These are phyloP conservation scores for Hemicordylus capensis DNA, from an alignment of 2,113 vertebrate species.

Conservation along the genomic window DNA sequence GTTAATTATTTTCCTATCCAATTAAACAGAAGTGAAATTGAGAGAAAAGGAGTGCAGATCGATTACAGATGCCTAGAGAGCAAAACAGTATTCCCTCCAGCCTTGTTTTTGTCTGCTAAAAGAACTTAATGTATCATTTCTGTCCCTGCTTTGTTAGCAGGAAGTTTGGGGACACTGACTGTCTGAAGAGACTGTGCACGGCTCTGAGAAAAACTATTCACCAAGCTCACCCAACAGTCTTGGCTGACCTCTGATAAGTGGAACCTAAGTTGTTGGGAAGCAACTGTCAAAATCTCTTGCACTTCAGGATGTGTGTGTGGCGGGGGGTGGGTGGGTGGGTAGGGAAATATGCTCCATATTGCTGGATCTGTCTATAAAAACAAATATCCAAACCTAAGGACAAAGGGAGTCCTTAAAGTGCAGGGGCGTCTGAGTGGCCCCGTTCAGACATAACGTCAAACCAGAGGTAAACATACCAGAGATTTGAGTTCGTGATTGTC, in stretches of 20 bases:
- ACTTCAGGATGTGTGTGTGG: neutral
- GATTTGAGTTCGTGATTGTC: too few species aligned
- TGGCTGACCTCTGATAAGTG: neutral
- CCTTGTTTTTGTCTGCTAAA: neutral
- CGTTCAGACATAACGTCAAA: too few species aligned
- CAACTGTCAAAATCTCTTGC: neutral
- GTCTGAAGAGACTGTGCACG: neutral
- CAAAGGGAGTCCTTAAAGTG: neutral
- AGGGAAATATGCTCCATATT: neutral
- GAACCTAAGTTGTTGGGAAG: too few species aligned
- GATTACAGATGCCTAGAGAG: constrained; percentile 13
- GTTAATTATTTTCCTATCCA: constrained; percentile 63
- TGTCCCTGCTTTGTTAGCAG: neutral
- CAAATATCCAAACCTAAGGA: neutral
- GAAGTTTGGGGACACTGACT: neutral
- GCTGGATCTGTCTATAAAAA: neutral
- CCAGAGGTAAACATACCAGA: too few species aligned
- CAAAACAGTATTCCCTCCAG: neutral
- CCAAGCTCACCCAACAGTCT: neutral
- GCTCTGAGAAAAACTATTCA: neutral
- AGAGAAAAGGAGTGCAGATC: constrained; percentile 2
- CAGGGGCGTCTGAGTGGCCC: too few species aligned
- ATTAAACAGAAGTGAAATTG: constrained; percentile 49
- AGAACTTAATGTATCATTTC: neutral
- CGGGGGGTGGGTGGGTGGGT: too few species aligned